phyloP scores from a whole-genome alignment of 2,888 invertebrate genomes.

The Rhogogaster chlorosoma region DNA sequence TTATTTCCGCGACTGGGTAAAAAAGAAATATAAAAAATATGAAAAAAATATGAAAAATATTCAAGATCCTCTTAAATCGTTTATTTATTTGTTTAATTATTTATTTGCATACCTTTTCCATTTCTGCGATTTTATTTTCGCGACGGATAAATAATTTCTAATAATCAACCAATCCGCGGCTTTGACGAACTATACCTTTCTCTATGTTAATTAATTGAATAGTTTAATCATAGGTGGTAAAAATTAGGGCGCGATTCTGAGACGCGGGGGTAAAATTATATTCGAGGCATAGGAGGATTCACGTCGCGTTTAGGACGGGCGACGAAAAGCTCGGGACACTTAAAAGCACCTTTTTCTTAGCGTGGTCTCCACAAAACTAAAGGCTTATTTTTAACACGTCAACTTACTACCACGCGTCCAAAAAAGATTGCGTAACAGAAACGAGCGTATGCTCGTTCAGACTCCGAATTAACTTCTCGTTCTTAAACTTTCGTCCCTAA shows the following conservation, averaged over 20 bases:
- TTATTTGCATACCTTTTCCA: background rate
- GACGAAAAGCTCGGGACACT: slow-evolving; percentile 21
- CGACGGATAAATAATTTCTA: background rate
- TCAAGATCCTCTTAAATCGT: too few relatives aligned
- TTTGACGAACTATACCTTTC: background rate
- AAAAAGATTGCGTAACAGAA: slow-evolving; percentile 8
- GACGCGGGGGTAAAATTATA: background rate
- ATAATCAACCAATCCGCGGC: background rate
- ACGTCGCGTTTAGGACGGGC: background rate
- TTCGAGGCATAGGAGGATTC: background rate
- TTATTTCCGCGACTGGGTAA: background rate
- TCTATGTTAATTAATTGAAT: background rate
- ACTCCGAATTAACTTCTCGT: slow-evolving; percentile 52
- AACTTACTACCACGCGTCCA: slow-evolving; percentile 45
- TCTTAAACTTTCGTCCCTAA: slow-evolving; percentile 1
- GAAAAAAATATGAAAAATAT: background rate
- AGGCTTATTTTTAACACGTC: slow-evolving; percentile 51
- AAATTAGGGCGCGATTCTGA: background rate
- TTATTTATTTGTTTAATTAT: background rate
- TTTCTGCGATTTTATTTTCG: too few relatives aligned
- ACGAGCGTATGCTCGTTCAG: background rate
- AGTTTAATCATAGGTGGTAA: too few relatives aligned
- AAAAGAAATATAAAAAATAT: background rate
- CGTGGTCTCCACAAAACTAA: slow-evolving; percentile 49
- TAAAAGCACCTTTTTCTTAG: slow-evolving; percentile 49